Percentiles rank a stretch among this genome's conserved stretches.
These are phyloP conservation scores for Tenthredo scrophulariae DNA, from an alignment of 2,888 invertebrate genomes.

Conservation along the genomic window DNA sequence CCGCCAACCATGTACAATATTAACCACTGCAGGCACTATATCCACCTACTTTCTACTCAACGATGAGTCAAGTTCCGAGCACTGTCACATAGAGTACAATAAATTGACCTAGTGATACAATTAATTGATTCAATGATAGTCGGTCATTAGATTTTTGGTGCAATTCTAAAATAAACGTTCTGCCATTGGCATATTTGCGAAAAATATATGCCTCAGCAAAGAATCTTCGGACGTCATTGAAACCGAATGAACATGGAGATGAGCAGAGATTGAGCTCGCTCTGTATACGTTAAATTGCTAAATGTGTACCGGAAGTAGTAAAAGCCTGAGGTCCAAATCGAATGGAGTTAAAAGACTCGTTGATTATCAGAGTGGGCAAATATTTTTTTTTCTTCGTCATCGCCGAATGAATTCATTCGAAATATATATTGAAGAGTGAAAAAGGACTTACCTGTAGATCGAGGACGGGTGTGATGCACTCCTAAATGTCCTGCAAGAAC, in stretches of 20 bases:
- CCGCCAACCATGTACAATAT: not conserved
- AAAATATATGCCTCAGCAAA: too few species aligned
- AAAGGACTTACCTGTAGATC: not conserved
- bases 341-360: not conserved
- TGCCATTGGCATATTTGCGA: not conserved
- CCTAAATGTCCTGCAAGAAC: not conserved
- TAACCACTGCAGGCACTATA: not conserved
- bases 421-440: not conserved
- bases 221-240: too few species aligned
- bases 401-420: not conserved
- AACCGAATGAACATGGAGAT: too few species aligned
- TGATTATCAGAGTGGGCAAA: not conserved
- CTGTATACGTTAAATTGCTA: not conserved
- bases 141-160: not conserved
- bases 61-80: not conserved
- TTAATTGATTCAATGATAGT: not conserved
- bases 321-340: not conserved
- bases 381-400: not conserved
- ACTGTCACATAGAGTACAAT: not conserved
- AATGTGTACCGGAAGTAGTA: not conserved
- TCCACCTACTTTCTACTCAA: not conserved
- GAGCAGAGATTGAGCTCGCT: too few species aligned
- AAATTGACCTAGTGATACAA: not conserved
- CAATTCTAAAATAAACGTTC: not conserved
- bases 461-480: not conserved